Conservation (phyloP, 2,797 vertebrate species). For the Acanthis flammea region DNA sequence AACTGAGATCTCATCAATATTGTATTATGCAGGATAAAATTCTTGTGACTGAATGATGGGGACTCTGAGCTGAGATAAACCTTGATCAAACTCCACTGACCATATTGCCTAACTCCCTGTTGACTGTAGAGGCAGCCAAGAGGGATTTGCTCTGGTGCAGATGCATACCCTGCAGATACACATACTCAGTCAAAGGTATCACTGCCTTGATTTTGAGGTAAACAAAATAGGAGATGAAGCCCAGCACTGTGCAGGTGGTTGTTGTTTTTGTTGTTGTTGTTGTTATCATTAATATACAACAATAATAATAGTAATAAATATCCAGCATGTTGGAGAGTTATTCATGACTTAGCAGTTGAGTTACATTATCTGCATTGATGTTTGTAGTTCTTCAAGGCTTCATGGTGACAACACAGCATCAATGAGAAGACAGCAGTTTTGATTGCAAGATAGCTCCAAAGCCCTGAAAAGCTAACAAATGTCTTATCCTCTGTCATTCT, state of each 20-base stretch:
- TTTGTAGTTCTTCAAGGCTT: background rate
- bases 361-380: fast-evolving
- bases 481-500: constrained; percentile 1
- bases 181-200: background rate
- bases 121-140: background rate
- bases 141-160: background rate
- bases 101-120: background rate
- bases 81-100: background rate
- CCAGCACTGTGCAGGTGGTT: too few relatives aligned
- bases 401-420: background rate
- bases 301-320: background rate
- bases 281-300: too few relatives aligned
- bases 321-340: background rate
- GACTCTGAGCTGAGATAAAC: background rate
- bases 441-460: constrained; percentile 31
- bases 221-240: background rate
- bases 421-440: background rate
- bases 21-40: background rate
- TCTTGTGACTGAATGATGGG: background rate
- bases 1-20: background rate
- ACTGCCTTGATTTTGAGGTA: background rate
- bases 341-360: background rate
- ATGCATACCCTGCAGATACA: background rate
- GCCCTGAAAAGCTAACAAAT: constrained; percentile 25
- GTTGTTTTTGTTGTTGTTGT: background rate